These are phyloP conservation scores for Odontophorus gujanensis DNA, from an alignment of 2,113 vertebrate species.

Conservation along the genomic window DNA sequence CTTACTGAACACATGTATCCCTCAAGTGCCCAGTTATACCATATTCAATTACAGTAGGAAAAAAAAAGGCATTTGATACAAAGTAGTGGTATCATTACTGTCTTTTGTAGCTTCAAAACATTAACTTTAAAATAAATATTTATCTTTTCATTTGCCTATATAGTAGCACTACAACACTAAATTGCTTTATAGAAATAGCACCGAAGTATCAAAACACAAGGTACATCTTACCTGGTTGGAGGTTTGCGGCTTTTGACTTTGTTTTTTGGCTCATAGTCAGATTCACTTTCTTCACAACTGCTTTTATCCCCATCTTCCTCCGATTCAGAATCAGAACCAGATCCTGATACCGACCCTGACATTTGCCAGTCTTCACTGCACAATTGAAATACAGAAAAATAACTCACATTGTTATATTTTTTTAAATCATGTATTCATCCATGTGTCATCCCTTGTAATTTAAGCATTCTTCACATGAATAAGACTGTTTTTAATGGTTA, in stretches of 20 bases:
- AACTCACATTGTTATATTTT: background rate
- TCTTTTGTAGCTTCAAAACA: background rate
- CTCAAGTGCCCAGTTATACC: background rate
- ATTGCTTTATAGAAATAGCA: background rate
- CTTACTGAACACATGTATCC: background rate
- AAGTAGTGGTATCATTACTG: background rate
- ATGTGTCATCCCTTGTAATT: background rate
- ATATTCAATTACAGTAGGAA: background rate
- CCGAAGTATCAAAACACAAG: background rate
- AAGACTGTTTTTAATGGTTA: background rate
- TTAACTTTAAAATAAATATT: background rate
- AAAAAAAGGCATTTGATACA: background rate
- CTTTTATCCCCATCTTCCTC: slow-evolving; percentile 85
- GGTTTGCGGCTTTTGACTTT: slow-evolving; percentile 94
- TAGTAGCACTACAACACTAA: background rate
- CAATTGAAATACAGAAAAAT: slow-evolving; percentile 37
- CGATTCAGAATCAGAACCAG: slow-evolving; percentile 85
- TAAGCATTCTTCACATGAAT: background rate
- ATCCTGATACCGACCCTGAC: slow-evolving; percentile 84
- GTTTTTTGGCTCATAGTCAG: slow-evolving; percentile 96
- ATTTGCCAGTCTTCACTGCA: slow-evolving; percentile 87
- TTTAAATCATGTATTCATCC: background rate
- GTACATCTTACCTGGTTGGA: slow-evolving; percentile 85
- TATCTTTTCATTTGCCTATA: fast-evolving
- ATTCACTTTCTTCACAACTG: slow-evolving; percentile 92